Conservation (phyloP, 92 coral and sea anemone species). For the Diadumene lineata region DNA sequence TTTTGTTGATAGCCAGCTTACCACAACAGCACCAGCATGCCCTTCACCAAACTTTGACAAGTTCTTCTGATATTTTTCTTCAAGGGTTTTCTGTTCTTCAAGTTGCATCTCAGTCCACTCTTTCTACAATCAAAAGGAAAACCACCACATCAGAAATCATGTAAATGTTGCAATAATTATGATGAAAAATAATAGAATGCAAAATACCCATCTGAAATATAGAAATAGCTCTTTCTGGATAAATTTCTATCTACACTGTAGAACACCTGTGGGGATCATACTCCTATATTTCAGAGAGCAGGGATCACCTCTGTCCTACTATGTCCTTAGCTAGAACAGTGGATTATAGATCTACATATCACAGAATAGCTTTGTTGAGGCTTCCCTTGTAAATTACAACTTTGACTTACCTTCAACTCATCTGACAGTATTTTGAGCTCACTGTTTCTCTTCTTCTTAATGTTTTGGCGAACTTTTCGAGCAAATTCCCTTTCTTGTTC, state of each 20-base stretch:
- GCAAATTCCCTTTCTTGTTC: constrained; percentile 85
- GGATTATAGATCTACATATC: too few species aligned
- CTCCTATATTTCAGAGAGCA: too few species aligned
- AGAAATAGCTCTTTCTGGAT: too few species aligned
- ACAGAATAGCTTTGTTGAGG: too few species aligned
- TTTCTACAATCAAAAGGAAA: constrained; percentile 30
- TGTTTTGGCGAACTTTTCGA: constrained; percentile 54
- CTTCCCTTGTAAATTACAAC: too few species aligned
- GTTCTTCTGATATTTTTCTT: constrained; percentile 63
- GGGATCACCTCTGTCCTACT: too few species aligned
- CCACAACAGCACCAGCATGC: constrained; percentile 72
- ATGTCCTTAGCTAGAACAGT: too few species aligned
- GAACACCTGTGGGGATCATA: too few species aligned
- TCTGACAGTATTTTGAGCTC: constrained; percentile 29
- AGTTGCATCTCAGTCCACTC: constrained; percentile 63
- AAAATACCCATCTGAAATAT: too few species aligned
- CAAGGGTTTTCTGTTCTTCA: constrained; percentile 37
- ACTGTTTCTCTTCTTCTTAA: constrained; percentile 51
- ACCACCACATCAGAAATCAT: background rate
- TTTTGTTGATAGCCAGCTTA: background rate
- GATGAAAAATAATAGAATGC: too few species aligned
- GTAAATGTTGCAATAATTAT: too few species aligned
- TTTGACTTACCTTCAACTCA: background rate
- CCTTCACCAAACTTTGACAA: constrained; percentile 66
- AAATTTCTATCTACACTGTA: too few species aligned